phyloP scores from a whole-genome alignment of 2,797 vertebrate genomes.

The Phalloptychus januarius region DNA sequence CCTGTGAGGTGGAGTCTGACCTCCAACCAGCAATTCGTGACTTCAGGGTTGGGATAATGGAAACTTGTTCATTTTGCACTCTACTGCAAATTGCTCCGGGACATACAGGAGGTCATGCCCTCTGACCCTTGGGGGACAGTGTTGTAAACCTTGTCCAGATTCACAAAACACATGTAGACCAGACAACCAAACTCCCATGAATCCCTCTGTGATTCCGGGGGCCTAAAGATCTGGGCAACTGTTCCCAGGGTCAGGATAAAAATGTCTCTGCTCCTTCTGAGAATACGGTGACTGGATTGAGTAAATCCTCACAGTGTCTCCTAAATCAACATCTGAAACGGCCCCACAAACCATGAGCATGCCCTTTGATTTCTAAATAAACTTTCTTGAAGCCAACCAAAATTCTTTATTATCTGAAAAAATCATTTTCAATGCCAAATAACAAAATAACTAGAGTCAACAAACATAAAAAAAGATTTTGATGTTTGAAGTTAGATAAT shows the following conservation, averaged over 20 bases:
- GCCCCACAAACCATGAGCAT: not conserved
- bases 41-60: not conserved
- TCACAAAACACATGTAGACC: not conserved
- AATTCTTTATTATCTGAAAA: not conserved
- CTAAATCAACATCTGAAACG: not conserved
- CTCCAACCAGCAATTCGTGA: not conserved
- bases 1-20: not conserved
- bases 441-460: no score
- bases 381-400: not conserved
- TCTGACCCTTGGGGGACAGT: not conserved
- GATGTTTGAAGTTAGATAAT: not conserved
- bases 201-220: not conserved
- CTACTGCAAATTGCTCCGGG: not conserved
- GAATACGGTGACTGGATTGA: not conserved
- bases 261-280: not conserved
- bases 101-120: not conserved
- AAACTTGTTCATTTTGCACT: not conserved
- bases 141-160: not conserved
- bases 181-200: not conserved
- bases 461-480: not conserved
- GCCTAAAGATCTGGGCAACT: not conserved
- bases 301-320: not conserved
- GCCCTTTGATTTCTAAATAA: not conserved
- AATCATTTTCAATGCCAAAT: not conserved
- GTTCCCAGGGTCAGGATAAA: not conserved